A percentile compares a stretch with the other conserved stretches of the same genome.
Conservation (phyloP, 2,888 invertebrate genomes). For the Luperina nickerlii region DNA sequence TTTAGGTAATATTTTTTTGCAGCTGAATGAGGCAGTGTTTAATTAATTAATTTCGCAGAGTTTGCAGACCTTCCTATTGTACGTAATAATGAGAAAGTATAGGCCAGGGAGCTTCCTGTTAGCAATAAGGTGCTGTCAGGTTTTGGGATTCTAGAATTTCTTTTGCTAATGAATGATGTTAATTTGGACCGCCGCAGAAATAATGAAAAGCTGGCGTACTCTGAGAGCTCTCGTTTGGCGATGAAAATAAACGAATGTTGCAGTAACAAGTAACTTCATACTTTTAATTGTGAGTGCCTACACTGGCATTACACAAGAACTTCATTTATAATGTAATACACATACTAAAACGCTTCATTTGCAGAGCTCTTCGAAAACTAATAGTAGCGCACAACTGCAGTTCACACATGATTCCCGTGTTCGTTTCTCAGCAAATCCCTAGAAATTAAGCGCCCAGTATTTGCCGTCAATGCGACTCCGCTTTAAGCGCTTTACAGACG, state of each 20-base stretch:
- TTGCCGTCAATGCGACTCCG: constrained; percentile 57
- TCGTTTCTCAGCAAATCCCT: constrained; percentile 71
- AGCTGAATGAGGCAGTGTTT: too few species aligned
- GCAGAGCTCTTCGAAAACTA: constrained; percentile 6
- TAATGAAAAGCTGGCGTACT: background rate
- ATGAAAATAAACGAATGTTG: background rate
- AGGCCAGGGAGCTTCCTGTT: too few species aligned
- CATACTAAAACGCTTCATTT: constrained; percentile 17
- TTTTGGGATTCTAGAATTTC: too few species aligned
- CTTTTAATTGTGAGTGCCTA: background rate
- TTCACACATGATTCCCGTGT: constrained; percentile 68
- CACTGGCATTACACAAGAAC: background rate
- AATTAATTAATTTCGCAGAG: too few species aligned
- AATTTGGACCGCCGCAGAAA: background rate
- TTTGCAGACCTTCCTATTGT: too few species aligned
- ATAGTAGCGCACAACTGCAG: constrained; percentile 36
- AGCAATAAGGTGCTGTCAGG: too few species aligned
- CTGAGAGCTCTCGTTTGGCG: background rate
- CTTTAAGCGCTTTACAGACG: constrained; percentile 8
- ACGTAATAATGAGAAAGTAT: too few species aligned
- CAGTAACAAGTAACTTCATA: background rate
- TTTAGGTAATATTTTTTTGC: too few species aligned
- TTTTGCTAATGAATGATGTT: background rate
- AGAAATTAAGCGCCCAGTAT: constrained; percentile 73
- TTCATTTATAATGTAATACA: background rate